Percentiles rank a stretch among this genome's conserved stretches.
These are phyloP conservation scores for Oreocharis arfaki DNA, from an alignment of 2,113 vertebrate species.

Conservation along the genomic window DNA sequence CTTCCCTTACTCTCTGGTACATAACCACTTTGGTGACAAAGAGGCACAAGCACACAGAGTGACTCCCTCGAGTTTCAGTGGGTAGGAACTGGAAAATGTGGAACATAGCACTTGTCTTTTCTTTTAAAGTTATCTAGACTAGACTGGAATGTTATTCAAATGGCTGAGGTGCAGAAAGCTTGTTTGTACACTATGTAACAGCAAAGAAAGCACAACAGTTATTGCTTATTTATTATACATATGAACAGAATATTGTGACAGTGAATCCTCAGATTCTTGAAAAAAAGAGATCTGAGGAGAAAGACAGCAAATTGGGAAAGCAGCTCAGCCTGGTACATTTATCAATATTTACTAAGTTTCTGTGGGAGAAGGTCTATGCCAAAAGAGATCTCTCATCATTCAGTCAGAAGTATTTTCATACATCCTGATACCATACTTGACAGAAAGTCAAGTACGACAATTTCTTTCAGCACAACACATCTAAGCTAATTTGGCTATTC, in stretches of 20 bases:
- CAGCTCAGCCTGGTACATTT: background rate
- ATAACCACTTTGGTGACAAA: background rate
- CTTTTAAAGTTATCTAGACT: background rate
- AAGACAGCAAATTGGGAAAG: background rate
- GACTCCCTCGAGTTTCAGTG: background rate
- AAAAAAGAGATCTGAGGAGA: background rate
- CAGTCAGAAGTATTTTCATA: background rate
- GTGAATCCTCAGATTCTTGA: background rate
- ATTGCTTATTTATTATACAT: background rate
- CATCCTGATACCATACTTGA: rapidly evolving
- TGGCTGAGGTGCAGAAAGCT: background rate
- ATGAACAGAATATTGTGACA: background rate
- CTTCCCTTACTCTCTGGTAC: background rate
- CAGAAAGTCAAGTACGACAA: background rate
- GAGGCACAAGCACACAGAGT: rapidly evolving
- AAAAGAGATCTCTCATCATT: background rate
- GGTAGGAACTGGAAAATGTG: background rate
- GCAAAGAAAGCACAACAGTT: background rate
- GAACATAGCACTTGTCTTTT: background rate
- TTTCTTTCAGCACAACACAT: background rate
- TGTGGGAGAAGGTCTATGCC: background rate
- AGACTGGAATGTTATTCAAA: background rate
- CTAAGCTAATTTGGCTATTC: background rate
- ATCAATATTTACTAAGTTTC: background rate
- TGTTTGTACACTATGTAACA: background rate